A percentile compares a stretch with the other conserved stretches of the same genome.
Conservation (phyloP, 1,140 invertebrate genomes). For the Drosophila rufa region DNA sequence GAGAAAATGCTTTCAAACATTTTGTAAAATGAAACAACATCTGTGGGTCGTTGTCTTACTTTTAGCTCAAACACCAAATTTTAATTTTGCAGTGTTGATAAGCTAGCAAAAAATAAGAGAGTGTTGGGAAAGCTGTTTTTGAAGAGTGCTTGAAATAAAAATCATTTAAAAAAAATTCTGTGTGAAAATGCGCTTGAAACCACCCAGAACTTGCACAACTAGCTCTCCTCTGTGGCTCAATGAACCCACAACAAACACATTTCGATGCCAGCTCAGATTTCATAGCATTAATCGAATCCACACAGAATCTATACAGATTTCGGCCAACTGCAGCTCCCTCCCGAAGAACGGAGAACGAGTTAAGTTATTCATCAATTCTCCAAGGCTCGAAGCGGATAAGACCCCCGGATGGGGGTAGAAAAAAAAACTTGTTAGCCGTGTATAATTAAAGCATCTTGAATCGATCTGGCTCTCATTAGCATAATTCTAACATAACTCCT, state of each 20-base stretch:
- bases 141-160: neutral
- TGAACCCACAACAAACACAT: neutral
- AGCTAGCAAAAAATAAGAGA: too few relatives aligned
- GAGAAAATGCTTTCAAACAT: too few relatives aligned
- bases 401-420: neutral
- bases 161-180: too few relatives aligned
- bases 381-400: constrained; percentile 15
- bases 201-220: neutral
- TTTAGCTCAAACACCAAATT: too few relatives aligned
- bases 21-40: too few relatives aligned
- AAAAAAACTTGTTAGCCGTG: constrained; percentile 63
- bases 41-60: too few relatives aligned
- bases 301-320: constrained; percentile 19
- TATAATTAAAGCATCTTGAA: constrained; percentile 67
- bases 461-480: constrained; percentile 69
- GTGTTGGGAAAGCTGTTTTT: too few relatives aligned
- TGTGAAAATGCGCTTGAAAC: too few relatives aligned
- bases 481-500: constrained; percentile 79
- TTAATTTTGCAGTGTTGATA: too few relatives aligned
- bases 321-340: constrained; percentile 22
- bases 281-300: constrained; percentile 49
- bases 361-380: constrained; percentile 57
- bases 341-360: constrained; percentile 29
- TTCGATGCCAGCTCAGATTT: constrained; percentile 30
- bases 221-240: neutral